Base-by-base conservation (phyloP, 2,797 vertebrate genomes). In the Tragelaphus eurycerus region DNA sequence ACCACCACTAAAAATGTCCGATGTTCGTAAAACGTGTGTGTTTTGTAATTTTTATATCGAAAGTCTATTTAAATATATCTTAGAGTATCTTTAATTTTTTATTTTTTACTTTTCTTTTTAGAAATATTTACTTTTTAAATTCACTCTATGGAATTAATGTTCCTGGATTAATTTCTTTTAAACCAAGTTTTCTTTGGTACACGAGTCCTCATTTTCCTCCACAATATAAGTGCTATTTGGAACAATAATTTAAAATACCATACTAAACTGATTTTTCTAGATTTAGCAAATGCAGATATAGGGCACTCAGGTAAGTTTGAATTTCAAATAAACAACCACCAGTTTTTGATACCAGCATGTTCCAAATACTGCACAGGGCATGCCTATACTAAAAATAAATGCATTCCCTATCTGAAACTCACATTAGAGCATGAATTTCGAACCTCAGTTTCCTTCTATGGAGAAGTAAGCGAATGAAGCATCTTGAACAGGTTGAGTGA, bases 211-310 rank as follows among this genome's bases (percentile, higher is more conserved):
- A 46, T 64, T 82, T 94, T 74, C 10, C 4, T 64, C 10, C 4
- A 9, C 16, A 48, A 43, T 7, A 21, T 74, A 60, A 90, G 43
- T 50, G 52, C 13, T n/a, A 48, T 38, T 60, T 89, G 19, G 13
- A 88, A 71, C 3, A 86, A 55, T 17, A 79, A 67, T 60, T 29
- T 87, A 82, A 95, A 86, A 17, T 23, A 81, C 0, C 4, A 64
- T n/a, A 74, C 27, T 48, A 43, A 96, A 54, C 50, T 67, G 23
- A 29, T 5, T 6, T 57, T 62, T 93, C 6, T 3, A 16, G n/a
- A 62, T 62, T 91, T 90, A 27, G 34, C n/a, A 64, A 92, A 14
- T 46, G 84, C 85, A 86, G 55, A 93, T 29, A 31, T 3, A 71
- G 21, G 2, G 46, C 7, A 48, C 1, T 3, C 14, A 9, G n/a